Percentiles rank a stretch among this genome's conserved stretches.
Conservation (phyloP, 2,113 vertebrate species). For the Microtus ochrogaster region DNA sequence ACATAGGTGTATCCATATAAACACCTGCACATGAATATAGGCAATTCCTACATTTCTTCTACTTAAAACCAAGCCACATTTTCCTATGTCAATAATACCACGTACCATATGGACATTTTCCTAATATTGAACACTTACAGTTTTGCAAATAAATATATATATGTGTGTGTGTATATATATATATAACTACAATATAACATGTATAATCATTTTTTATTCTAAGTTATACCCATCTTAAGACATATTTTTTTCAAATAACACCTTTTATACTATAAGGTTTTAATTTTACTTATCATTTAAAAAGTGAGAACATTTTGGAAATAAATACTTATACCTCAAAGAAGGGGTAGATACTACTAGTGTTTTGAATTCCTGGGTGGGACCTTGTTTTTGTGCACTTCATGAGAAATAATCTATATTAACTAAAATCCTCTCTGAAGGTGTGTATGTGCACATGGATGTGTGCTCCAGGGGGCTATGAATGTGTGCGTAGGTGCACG, state of each 20-base stretch:
- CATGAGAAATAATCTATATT: neutral
- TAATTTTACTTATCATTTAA: neutral
- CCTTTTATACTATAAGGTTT: neutral
- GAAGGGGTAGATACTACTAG: neutral
- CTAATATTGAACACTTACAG: neutral
- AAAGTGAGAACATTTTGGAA: neutral
- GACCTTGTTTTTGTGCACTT: neutral
- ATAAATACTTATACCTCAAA: neutral
- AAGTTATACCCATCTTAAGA: neutral
- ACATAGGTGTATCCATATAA: accelerated
- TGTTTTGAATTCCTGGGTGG: constrained; percentile 3
- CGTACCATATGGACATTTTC: neutral
- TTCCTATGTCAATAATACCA: neutral
- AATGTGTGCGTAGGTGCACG: neutral
- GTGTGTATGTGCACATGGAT: neutral
- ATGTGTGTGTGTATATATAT: no score
- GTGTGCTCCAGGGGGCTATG: neutral
- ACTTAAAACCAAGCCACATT: neutral
- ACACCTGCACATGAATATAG: neutral
- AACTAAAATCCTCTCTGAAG: neutral
- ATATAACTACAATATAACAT: neutral
- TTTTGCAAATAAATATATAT: neutral
- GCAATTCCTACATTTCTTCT: neutral
- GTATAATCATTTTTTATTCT: neutral
- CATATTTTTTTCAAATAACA: neutral